Evolutionary conservation across 2,888 invertebrate genomes (phyloP).

Genomic region (Rhynchonema sp.): DNA sequence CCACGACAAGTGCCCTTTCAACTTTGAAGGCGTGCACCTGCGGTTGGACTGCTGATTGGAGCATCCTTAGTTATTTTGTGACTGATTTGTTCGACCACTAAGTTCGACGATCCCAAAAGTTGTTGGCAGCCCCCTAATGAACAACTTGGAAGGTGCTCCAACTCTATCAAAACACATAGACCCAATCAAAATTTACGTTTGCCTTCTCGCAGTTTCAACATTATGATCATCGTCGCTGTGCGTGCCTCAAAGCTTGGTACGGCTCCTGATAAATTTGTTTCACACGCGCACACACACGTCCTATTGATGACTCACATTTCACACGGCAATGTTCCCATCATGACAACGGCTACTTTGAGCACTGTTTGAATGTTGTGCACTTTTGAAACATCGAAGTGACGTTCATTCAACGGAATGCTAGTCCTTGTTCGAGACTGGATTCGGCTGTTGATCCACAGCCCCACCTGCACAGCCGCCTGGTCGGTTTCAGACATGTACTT

Average conservation of each 20-base stretch:
- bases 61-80: too few species aligned
- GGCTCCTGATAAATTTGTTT: background rate
- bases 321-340: background rate
- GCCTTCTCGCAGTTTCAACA: too few species aligned
- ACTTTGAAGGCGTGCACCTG: too few species aligned
- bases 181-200: too few species aligned
- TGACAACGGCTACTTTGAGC: background rate
- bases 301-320: background rate
- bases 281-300: too few species aligned
- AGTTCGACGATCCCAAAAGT: too few species aligned
- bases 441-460: background rate
- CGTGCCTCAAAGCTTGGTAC: background rate
- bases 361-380: background rate
- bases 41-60: too few species aligned
- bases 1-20: too few species aligned
- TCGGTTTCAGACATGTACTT: background rate
- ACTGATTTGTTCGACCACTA: too few species aligned
- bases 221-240: background rate
- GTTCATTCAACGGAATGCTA: background rate
- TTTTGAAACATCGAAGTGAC: background rate
- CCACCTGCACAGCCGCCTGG: background rate
- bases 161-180: too few species aligned
- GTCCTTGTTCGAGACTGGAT: background rate
- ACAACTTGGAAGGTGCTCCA: too few species aligned
- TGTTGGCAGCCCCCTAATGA: too few species aligned